phyloP scores from a whole-genome alignment of 2,888 invertebrate species.

The Macrophya alboannulata region DNA sequence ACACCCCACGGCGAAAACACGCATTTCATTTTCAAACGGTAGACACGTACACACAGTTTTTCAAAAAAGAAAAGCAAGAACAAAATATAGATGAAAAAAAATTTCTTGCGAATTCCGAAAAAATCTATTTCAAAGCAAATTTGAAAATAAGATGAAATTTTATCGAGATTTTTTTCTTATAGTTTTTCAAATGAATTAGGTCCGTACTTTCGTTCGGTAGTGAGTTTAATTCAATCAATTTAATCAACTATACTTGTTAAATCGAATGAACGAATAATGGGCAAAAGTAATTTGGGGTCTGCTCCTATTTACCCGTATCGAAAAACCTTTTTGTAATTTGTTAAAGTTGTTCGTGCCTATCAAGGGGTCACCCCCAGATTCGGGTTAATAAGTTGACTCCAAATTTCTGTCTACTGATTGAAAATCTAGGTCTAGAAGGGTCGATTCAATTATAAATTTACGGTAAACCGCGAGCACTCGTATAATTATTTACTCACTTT shows the following conservation, averaged over 20 bases:
- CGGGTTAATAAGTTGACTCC: background rate
- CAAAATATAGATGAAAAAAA: background rate
- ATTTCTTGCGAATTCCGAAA: background rate
- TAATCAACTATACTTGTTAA: background rate
- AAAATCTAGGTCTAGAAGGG: background rate
- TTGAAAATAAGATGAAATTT: background rate
- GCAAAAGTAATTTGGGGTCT: background rate
- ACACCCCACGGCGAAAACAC: background rate
- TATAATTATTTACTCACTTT: background rate
- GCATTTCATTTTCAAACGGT: background rate
- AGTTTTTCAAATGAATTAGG: background rate
- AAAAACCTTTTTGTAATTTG: background rate
- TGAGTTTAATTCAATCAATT: background rate
- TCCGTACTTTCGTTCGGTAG: background rate
- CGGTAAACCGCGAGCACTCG: background rate
- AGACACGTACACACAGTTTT: background rate
- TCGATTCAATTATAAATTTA: background rate
- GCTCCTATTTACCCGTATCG: background rate
- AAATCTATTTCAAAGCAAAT: background rate
- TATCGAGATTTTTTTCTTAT: background rate
- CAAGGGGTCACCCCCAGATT: background rate
- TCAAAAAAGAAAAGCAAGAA: background rate
- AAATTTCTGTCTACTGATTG: background rate
- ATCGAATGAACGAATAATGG: background rate
- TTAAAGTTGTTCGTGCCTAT: background rate